phyloP scores from a whole-genome alignment of 1,140 invertebrate genomes.

The Drosophila arizonae region DNA sequence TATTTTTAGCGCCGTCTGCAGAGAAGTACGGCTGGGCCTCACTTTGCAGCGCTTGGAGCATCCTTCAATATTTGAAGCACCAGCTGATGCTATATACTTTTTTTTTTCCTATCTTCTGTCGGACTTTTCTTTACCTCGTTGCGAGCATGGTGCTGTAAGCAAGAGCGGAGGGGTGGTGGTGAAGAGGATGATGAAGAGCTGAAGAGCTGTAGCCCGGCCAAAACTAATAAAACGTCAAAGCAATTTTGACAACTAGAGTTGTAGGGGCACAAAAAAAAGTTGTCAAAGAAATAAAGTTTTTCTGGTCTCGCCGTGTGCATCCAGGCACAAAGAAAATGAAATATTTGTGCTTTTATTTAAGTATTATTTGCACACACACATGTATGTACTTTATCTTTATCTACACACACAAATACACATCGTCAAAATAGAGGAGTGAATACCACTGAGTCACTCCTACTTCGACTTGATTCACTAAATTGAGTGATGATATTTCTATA shows the following conservation, averaged over 20 bases:
- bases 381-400: slow-evolving; percentile 7
- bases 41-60: slow-evolving; percentile 47
- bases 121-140: slow-evolving; percentile 34
- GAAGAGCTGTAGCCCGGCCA: slow-evolving; percentile 41
- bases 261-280: slow-evolving; percentile 36
- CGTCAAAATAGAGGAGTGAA: background rate
- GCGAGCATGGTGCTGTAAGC: slow-evolving; percentile 11
- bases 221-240: slow-evolving; percentile 80
- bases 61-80: slow-evolving; percentile 67
- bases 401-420: background rate
- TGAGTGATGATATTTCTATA: background rate
- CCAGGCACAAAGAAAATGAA: slow-evolving; percentile 31
- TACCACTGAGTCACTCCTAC: background rate
- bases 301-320: slow-evolving; percentile 3
- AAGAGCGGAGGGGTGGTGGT: background rate
- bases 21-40: slow-evolving; percentile 43
- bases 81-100: slow-evolving; percentile 63
- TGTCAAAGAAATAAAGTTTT: slow-evolving; percentile 35
- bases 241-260: slow-evolving; percentile 74
- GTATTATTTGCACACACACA: slow-evolving; percentile 3
- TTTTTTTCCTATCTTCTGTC: slow-evolving; percentile 20
- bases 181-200: slow-evolving; percentile 38
- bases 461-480: too few species aligned
- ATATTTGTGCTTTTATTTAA: slow-evolving; percentile 19
- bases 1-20: slow-evolving; percentile 70